These are phyloP conservation scores for Tor tambroides DNA, from an alignment of 2,113 vertebrate species.

Conservation along the genomic window DNA sequence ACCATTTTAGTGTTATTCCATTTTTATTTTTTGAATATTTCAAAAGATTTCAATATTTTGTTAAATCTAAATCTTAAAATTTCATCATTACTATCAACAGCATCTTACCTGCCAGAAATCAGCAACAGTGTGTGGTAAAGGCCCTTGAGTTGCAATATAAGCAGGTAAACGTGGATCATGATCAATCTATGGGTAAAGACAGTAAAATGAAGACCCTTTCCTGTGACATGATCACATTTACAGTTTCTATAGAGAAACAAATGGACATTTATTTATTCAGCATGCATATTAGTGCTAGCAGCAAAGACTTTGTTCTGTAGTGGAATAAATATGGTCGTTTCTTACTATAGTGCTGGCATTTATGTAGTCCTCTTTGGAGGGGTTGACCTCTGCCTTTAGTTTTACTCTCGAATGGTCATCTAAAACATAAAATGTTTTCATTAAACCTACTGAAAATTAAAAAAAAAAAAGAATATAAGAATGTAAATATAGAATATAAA, in stretches of 20 bases:
- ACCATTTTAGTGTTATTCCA: no score
- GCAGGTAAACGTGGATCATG: constrained; percentile 95
- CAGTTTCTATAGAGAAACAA: not conserved
- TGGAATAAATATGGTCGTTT: not conserved
- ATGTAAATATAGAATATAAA: no score
- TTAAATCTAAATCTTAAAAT: no score
- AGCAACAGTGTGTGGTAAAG: constrained; percentile 89
- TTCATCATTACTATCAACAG: not conserved
- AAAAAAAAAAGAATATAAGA: no score
- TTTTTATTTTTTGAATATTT: not conserved
- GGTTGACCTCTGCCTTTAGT: constrained; percentile 87
- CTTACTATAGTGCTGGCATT: constrained; percentile 96
- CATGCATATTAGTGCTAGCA: not conserved
- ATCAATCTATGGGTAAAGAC: constrained; percentile 80
- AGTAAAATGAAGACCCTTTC: constrained; percentile 18
- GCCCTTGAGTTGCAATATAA: constrained; percentile 95
- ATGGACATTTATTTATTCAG: not conserved
- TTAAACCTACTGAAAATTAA: not conserved
- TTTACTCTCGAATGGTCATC: constrained; percentile 96
- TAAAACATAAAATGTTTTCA: constrained; percentile 60
- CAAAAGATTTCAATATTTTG: no score
- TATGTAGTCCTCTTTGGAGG: constrained; percentile 92
- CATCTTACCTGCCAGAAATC: constrained; percentile 96
- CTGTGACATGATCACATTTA: not conserved
- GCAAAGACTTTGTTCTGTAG: not conserved